These are phyloP conservation scores for Pollenia angustigena DNA, from an alignment of 2,888 invertebrate genomes.

Conservation along the genomic window DNA sequence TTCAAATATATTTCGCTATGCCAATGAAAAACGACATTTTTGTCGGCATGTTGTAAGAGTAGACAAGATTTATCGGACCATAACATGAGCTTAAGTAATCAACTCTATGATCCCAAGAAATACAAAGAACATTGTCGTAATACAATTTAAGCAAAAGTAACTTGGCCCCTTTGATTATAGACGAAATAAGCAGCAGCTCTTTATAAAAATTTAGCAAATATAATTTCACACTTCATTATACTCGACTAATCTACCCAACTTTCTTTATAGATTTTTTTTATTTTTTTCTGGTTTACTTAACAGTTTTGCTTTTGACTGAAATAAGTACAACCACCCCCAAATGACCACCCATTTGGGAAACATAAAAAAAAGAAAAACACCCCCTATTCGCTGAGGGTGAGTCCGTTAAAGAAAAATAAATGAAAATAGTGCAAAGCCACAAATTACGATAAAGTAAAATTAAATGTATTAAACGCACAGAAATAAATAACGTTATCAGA, in stretches of 20 bases:
- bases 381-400: conserved; percentile 23
- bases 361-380: conserved; percentile 21
- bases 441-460: conserved; percentile 73
- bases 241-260: conserved; percentile 66
- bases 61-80: conserved; percentile 70
- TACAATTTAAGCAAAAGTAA: conserved; percentile 50
- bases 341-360: conserved; percentile 11
- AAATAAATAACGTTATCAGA: conserved; percentile 72
- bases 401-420: conserved; percentile 52
- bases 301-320: conserved; percentile 7
- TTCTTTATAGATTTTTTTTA: conserved; percentile 17
- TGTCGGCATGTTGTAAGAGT: conserved; percentile 53
- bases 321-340: conserved; percentile 44
- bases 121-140: conserved; percentile 42
- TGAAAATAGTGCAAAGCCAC: conserved; percentile 70
- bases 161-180: conserved; percentile 40
- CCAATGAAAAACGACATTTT: conserved; percentile 64
- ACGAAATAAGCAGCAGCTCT: conserved; percentile 40
- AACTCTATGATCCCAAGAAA: conserved; percentile 69
- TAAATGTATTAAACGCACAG: conserved; percentile 66
- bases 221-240: conserved; percentile 74
- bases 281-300: background rate
- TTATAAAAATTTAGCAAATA: conserved; percentile 69
- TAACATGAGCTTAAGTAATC: conserved; percentile 70
- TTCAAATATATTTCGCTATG: conserved; percentile 42